Conservation (phyloP, 2,113 vertebrate genomes). For the Plotosus lineatus region DNA sequence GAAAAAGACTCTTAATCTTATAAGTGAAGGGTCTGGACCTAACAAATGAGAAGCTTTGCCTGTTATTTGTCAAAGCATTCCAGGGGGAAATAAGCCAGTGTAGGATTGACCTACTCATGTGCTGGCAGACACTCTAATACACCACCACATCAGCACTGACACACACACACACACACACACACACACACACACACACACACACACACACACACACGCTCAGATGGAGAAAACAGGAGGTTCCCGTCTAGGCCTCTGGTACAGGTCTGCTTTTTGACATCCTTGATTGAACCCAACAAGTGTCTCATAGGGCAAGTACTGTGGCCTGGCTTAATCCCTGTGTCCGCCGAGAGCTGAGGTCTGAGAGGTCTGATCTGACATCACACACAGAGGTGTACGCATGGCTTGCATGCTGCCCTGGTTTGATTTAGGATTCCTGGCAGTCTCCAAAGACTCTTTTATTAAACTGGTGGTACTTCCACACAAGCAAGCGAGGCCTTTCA, state of each 20-base stretch:
- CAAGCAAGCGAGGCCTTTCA: slow-evolving; percentile 48
- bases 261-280: slow-evolving; percentile 55
- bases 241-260: slow-evolving; percentile 39
- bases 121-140: slow-evolving; percentile 51
- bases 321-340: slow-evolving; percentile 69
- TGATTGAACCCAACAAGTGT: slow-evolving; percentile 73
- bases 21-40: slow-evolving; percentile 53
- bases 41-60: slow-evolving; percentile 65
- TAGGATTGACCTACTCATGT: slow-evolving; percentile 56
- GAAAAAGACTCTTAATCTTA: slow-evolving; percentile 63
- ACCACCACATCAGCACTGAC: slow-evolving; percentile 36
- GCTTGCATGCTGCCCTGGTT: slow-evolving; percentile 38
- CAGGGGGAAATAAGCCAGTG: slow-evolving; percentile 56
- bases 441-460: slow-evolving; percentile 74
- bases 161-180: slow-evolving; percentile 33
- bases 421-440: slow-evolving; percentile 61
- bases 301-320: slow-evolving; percentile 64
- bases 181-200: slow-evolving; percentile 37
- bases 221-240: slow-evolving; percentile 47
- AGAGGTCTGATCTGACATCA: slow-evolving; percentile 61
- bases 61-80: slow-evolving; percentile 67
- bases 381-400: slow-evolving; percentile 56
- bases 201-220: slow-evolving; percentile 22
- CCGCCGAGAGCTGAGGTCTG: slow-evolving; percentile 58
- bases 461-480: slow-evolving; percentile 44